phyloP scores from a whole-genome alignment of 1,140 invertebrate genomes.

The Drosophila navojoa region DNA sequence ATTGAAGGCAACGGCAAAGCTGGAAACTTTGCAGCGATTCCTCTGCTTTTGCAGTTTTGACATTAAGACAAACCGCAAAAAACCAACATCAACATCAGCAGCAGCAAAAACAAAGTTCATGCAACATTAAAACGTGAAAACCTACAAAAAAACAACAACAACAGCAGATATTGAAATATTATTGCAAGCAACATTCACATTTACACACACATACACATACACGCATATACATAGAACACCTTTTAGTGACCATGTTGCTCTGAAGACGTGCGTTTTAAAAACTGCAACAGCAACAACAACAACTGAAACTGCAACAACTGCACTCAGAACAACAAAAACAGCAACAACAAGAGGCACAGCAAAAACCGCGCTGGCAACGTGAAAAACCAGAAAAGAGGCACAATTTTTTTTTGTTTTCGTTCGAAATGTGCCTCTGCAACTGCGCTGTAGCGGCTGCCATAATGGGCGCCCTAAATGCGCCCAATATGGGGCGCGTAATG shows the following conservation, averaged over 20 bases:
- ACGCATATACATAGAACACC: slow-evolving; percentile 29
- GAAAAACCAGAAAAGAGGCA: slow-evolving; percentile 79
- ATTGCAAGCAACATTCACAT: slow-evolving; percentile 63
- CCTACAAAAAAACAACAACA: slow-evolving; percentile 58
- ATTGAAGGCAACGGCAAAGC: slow-evolving; percentile 30
- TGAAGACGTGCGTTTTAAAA: slow-evolving; percentile 74
- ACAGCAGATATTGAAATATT: slow-evolving; percentile 49
- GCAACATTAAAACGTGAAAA: slow-evolving; percentile 63
- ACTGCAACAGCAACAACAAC: slow-evolving; percentile 46
- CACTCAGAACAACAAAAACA: slow-evolving; percentile 22
- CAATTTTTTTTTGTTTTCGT: slow-evolving; percentile 56
- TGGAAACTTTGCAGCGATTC: slow-evolving; percentile 2
- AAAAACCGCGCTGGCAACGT: slow-evolving; percentile 64
- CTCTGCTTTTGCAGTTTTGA: slow-evolving; percentile 52
- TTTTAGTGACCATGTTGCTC: slow-evolving; percentile 52
- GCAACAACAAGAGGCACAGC: slow-evolving; percentile 23
- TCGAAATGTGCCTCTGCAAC: slow-evolving; percentile 36
- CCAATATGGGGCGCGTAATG: slow-evolving; percentile 4
- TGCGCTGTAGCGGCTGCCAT: slow-evolving; percentile 19
- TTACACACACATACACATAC: slow-evolving; percentile 22
- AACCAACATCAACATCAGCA: slow-evolving; percentile 42
- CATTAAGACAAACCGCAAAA: slow-evolving; percentile 49
- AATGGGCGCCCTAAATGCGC: slow-evolving; percentile 53
- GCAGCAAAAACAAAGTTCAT: slow-evolving; percentile 61
- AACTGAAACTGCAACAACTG: slow-evolving; percentile 43